Evolutionary conservation across 2,797 vertebrate genomes (phyloP).

Genomic region (Scolopax rusticola): DNA sequence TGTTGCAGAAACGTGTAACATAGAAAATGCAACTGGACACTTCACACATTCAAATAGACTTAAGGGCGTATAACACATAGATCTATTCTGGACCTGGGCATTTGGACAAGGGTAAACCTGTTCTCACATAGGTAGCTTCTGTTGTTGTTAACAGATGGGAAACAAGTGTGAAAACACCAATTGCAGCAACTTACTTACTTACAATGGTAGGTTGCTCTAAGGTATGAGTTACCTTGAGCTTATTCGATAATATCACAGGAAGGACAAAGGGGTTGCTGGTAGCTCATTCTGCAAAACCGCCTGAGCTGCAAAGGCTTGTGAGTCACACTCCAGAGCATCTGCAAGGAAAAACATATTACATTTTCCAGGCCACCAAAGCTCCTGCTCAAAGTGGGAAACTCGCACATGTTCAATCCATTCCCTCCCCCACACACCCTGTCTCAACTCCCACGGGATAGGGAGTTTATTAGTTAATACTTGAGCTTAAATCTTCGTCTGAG

Average conservation of each 20-base stretch:
- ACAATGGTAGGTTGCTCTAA: not conserved
- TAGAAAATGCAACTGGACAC: not conserved
- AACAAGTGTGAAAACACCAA: slow-evolving; percentile 25
- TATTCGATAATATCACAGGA: not conserved
- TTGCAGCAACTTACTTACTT: not conserved
- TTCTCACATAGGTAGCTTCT: not conserved
- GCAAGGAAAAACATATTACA: not conserved
- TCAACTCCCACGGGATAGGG: not conserved
- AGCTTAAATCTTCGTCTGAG: slow-evolving; percentile 27
- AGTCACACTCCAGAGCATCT: slow-evolving; percentile 56
- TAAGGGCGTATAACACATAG: not conserved
- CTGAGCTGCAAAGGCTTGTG: slow-evolving; percentile 22
- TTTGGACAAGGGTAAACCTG: not conserved
- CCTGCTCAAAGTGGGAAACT: slow-evolving; percentile 9
- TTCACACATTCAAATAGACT: not conserved
- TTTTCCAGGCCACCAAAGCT: slow-evolving; percentile 63
- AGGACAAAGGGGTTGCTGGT: slow-evolving; percentile 19
- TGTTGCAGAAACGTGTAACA: not conserved
- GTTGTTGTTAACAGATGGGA: not conserved
- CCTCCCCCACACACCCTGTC: not conserved
- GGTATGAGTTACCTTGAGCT: not conserved
- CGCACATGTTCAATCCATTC: not conserved
- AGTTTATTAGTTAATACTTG: slow-evolving; percentile 51
- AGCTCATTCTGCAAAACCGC: not conserved
- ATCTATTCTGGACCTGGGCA: not conserved